Evolutionary conservation across 2,113 vertebrate species (phyloP).

Genomic region (Syrrhaptes paradoxus): DNA sequence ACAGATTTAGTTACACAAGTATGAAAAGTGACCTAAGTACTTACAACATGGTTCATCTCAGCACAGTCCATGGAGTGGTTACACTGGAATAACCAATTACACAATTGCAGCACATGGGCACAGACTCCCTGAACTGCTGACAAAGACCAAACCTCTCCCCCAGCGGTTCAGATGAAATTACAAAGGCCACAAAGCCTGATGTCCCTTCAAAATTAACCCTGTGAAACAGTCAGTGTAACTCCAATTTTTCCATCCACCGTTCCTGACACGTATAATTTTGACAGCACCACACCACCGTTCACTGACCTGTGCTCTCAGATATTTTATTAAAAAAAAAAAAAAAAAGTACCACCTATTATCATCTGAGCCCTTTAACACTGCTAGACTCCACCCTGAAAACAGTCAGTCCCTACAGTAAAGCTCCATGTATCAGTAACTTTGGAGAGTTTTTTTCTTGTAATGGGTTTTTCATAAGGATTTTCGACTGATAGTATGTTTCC

Average conservation of each 20-base stretch:
- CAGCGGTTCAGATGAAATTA: not conserved
- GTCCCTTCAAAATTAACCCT: not conserved
- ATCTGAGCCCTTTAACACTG: not conserved
- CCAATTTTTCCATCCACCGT: not conserved
- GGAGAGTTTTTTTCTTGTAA: slow-evolving; percentile 12
- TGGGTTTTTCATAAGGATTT: not conserved
- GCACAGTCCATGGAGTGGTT: not conserved
- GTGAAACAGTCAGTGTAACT: not conserved
- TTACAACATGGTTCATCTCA: not conserved
- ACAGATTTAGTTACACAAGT: not conserved
- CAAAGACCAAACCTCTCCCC: not conserved
- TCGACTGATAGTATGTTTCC: slow-evolving; percentile 39
- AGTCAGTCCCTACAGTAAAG: not conserved
- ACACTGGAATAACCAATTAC: not conserved
- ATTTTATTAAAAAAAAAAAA: not conserved
- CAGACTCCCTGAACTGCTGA: not conserved
- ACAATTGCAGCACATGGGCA: not conserved
- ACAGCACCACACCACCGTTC: not conserved
- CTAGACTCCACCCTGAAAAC: not conserved
- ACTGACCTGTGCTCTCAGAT: not conserved
- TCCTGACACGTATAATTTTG: not conserved
- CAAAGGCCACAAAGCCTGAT: not conserved
- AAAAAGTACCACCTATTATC: not conserved
- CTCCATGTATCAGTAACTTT: not conserved
- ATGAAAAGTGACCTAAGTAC: not conserved